These are phyloP conservation scores for Tetropium fuscum DNA, from an alignment of 2,888 invertebrate species.

Conservation along the genomic window DNA sequence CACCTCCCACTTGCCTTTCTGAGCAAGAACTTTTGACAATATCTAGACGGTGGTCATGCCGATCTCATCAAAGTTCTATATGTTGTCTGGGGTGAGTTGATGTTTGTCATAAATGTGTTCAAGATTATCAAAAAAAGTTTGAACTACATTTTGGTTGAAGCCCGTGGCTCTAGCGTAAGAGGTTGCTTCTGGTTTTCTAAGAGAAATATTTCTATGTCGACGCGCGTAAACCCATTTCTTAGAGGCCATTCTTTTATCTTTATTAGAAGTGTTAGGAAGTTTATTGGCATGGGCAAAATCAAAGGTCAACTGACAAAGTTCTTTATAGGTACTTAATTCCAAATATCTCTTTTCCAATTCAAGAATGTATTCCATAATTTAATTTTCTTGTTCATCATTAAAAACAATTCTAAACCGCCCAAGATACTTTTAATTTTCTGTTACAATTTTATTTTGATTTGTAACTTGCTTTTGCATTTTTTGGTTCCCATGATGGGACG, in stretches of 20 bases:
- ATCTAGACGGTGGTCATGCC: background rate
- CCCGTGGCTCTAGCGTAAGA: background rate
- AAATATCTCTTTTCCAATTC: conserved; percentile 19
- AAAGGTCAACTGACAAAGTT: background rate
- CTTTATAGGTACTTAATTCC: background rate
- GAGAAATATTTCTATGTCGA: too few species aligned
- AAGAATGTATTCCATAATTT: conserved; percentile 19
- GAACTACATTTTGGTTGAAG: background rate
- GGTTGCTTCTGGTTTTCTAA: background rate
- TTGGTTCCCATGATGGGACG: conserved; percentile 6
- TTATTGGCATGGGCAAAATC: background rate
- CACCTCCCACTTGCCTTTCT: conserved; percentile 15
- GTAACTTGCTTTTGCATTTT: conserved; percentile 6
- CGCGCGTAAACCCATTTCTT: background rate
- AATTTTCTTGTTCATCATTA: conserved; percentile 15
- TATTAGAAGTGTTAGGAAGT: background rate
- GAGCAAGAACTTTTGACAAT: conserved; percentile 12
- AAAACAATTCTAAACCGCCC: conserved; percentile 16
- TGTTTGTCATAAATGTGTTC: background rate
- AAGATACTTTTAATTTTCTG: conserved; percentile 18
- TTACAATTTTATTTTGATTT: conserved; percentile 25
- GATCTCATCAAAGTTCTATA: background rate
- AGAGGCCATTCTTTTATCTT: background rate
- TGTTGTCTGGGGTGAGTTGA: background rate
- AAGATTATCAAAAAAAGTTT: background rate